These are phyloP conservation scores for Spilarctia lutea DNA, from an alignment of 2,888 invertebrate species.

Conservation along the genomic window DNA sequence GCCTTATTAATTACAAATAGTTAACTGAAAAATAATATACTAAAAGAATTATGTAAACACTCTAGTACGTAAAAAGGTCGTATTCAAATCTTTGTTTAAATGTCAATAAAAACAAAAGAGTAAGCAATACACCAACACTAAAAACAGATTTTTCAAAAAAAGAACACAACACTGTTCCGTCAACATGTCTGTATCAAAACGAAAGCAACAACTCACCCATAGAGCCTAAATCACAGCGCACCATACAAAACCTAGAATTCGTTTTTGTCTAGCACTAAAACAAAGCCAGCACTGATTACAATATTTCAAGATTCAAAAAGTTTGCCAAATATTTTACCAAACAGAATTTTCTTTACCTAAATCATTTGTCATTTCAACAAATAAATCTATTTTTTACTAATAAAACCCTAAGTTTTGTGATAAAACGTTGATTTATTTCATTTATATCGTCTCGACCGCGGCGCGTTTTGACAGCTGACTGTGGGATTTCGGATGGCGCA, in stretches of 20 bases:
- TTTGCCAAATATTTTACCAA: constrained; percentile 6
- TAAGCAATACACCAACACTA: background rate
- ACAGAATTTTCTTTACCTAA: background rate
- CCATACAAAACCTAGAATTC: constrained; percentile 25
- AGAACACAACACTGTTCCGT: background rate
- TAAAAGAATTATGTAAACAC: background rate
- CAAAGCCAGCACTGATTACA: constrained; percentile 23
- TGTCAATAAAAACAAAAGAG: background rate
- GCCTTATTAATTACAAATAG: no score
- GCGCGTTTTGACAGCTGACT: constrained; percentile 74
- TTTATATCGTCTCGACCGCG: constrained; percentile 52
- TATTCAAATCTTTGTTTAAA: background rate
- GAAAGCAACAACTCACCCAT: constrained; percentile 4
- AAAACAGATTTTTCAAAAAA: background rate
- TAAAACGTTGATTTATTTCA: constrained; percentile 30
- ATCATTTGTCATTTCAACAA: background rate
- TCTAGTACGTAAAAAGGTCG: background rate
- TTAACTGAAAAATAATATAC: no score
- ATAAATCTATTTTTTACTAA: constrained; percentile 10
- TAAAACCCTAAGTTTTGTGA: constrained; percentile 41
- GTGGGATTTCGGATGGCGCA: constrained; percentile 48
- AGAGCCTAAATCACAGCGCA: constrained; percentile 24
- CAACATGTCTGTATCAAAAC: background rate
- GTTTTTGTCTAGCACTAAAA: constrained; percentile 44
- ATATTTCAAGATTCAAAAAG: constrained; percentile 1